phyloP scores from a whole-genome alignment of 2,797 vertebrate species.

The Chloroceryle inda region DNA sequence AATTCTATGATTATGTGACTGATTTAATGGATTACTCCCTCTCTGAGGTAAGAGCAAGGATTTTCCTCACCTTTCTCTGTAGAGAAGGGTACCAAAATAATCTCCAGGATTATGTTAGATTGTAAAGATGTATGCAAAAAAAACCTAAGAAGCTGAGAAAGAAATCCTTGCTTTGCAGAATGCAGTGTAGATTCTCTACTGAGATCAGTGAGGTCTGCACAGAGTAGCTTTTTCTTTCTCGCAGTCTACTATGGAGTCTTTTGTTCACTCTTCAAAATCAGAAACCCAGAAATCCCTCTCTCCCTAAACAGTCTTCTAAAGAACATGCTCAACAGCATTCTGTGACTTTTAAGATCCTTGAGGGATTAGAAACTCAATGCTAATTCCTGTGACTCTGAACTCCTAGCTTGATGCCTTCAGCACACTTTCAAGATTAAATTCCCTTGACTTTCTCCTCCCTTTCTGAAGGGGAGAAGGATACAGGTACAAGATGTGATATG shows the following conservation, averaged over 20 bases:
- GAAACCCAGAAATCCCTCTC: neutral
- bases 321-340: neutral
- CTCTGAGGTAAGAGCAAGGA: neutral
- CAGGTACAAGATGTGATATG: neutral
- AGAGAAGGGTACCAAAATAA: neutral
- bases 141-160: neutral
- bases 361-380: neutral
- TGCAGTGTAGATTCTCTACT: neutral
- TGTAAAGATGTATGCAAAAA: neutral
- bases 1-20: neutral
- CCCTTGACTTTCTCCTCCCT: neutral
- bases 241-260: neutral
- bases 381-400: neutral
- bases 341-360: neutral
- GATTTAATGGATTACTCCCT: neutral
- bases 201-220: rapidly evolving
- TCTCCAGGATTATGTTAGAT: neutral
- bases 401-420: neutral
- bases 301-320: neutral
- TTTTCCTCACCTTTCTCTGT: neutral
- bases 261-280: neutral
- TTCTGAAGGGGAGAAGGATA: neutral
- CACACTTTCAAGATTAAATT: neutral
- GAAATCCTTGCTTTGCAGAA: neutral
- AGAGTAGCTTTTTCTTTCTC: neutral